Base-by-base conservation (phyloP, 2,888 invertebrate genomes). In the Perdita meconis region DNA sequence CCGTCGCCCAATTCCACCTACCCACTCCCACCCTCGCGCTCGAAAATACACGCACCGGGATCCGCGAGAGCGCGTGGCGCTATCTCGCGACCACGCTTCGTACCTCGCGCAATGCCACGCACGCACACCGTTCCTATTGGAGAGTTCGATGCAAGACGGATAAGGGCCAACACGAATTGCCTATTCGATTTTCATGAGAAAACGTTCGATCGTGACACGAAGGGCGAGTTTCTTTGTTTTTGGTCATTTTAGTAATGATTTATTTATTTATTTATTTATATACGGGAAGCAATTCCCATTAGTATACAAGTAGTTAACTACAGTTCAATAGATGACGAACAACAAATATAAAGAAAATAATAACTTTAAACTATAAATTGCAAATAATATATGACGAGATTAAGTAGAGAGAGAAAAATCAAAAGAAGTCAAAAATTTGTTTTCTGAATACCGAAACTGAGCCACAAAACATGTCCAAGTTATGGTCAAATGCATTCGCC, bases 11-110 rank as follows among this genome's bases (percentile, higher is more conserved):
- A 74, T 71, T 68, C 59, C 47, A 53, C 44, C n/a, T 42, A 42
- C 40, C 55, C 50, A 38, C 22, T 34, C 71, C 57, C 74, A 57
- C 68, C 34, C 42, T 19, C 50, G 19, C 3, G 12, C 55, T 70
- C 75, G 44, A 72, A 78, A 80, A 78, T 77, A 79, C 71, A 71
- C 68, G 63, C 50, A 56, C 56, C 67, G 61, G 61, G 63, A 8
- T 50, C 53, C 47, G 68, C 61, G 73, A 63, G 73, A 63, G 78
- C 82, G 82, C 75, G 87, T 87, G 88, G 87, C 89, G 89, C 86
- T 83, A 85, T 85, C 88, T 80, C 77, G 82, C 85, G 90, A 80
- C 68, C 77, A 87, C 83, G 82, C 83, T 80, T 74, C 79, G 75
- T 89, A 88, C 74, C 84, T 85, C 50, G 22, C 78, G 76, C 82